phyloP scores from a whole-genome alignment of 2,113 vertebrate species.

The Pseudorhombus dupliciocellatus region DNA sequence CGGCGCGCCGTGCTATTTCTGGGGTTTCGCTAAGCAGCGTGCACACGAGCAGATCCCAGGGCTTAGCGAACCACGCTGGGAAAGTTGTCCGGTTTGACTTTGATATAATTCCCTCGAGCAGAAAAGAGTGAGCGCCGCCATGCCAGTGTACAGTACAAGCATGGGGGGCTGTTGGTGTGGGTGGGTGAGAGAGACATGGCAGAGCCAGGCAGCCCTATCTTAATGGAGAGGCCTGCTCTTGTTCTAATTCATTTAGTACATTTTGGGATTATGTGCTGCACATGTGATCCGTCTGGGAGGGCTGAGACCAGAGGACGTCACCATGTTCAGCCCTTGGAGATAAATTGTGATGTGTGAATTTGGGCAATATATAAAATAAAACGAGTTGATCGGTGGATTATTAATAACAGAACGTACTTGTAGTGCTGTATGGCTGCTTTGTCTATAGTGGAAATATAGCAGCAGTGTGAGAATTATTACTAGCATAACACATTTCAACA shows the following conservation, averaged over 20 bases:
- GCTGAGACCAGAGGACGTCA: too few relatives aligned
- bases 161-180: constrained; percentile 11
- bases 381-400: too few relatives aligned
- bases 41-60: constrained; percentile 13
- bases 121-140: constrained; percentile 19
- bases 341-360: too few relatives aligned
- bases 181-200: constrained; percentile 17
- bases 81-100: constrained; percentile 35
- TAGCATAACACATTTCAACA: not conserved
- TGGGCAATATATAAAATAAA: too few relatives aligned
- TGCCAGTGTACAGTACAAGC: constrained; percentile 3
- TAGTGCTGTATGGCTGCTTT: too few relatives aligned
- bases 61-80: constrained; percentile 14
- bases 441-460: too few relatives aligned
- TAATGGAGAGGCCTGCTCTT: constrained; percentile 9
- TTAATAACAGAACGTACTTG: too few relatives aligned
- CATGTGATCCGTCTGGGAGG: too few relatives aligned
- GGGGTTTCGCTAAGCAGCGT: constrained; percentile 2
- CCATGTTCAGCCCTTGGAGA: too few relatives aligned
- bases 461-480: too few relatives aligned
- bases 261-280: too few relatives aligned
- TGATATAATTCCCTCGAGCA: constrained; percentile 38
- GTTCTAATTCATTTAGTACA: too few relatives aligned
- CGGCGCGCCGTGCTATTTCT: constrained; percentile 4
- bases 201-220: not conserved